These are phyloP conservation scores for Nymphalis c-album DNA, from an alignment of 2,888 invertebrate genomes.

Conservation along the genomic window DNA sequence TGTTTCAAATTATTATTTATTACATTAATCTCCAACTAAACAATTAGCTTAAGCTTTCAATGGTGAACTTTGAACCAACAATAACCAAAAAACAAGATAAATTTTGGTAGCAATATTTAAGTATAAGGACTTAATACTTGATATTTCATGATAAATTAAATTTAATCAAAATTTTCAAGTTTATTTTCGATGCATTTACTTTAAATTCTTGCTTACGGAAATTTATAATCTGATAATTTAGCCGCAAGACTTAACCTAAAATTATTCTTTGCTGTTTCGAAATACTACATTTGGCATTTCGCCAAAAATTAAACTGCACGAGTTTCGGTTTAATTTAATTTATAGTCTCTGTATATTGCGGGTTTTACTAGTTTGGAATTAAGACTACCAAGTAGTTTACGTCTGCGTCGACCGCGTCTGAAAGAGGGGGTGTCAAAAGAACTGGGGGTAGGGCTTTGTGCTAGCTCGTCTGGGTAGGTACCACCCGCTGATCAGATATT, in stretches of 20 bases:
- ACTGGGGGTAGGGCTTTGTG: too few species aligned
- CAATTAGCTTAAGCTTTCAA: too few species aligned
- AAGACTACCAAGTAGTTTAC: background rate
- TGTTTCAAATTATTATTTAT: too few species aligned
- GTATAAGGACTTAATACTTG: too few species aligned
- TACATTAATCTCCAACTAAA: background rate
- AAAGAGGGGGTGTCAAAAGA: too few species aligned
- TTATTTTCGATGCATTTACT: background rate
- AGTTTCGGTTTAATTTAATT: conserved; percentile 4
- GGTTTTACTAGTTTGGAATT: background rate
- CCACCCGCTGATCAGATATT: too few species aligned
- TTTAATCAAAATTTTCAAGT: background rate
- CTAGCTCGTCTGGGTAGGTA: too few species aligned
- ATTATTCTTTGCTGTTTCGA: conserved; percentile 12
- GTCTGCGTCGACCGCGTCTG: too few species aligned
- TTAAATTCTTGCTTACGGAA: background rate
- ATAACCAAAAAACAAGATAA: too few species aligned
- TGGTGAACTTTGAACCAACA: too few species aligned
- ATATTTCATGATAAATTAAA: too few species aligned
- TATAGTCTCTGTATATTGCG: conserved; percentile 5
- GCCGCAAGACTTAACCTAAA: conserved; percentile 4
- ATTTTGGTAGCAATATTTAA: too few species aligned
- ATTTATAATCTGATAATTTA: conserved; percentile 2
- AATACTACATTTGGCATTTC: conserved; percentile 10
- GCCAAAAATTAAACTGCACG: conserved; percentile 15